Evolutionary conservation across 1,140 invertebrate species (phyloP).

Genomic region (Neelides sp.): DNA sequence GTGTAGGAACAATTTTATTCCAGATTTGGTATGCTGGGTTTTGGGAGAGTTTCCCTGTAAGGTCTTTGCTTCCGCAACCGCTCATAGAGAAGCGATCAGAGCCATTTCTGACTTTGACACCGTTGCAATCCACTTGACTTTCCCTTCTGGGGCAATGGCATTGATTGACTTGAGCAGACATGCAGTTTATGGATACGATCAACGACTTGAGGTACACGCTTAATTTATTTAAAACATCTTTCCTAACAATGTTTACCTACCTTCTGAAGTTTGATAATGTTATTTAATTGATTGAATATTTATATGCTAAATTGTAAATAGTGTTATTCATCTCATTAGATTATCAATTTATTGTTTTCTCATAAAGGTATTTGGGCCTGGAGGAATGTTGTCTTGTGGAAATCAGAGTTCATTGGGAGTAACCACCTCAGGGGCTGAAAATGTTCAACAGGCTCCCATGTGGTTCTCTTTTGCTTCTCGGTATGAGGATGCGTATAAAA

Average conservation of each 20-base stretch:
- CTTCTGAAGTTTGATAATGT: too few relatives aligned
- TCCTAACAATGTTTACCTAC: not conserved
- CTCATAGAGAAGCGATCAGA: constrained; percentile 47
- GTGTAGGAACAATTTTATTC: constrained; percentile 32
- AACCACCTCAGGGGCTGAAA: constrained; percentile 25
- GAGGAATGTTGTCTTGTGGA: constrained; percentile 45
- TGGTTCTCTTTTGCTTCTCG: constrained; percentile 51
- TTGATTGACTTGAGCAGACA: constrained; percentile 51
- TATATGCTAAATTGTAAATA: too few relatives aligned
- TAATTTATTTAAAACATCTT: not conserved
- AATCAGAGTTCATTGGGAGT: constrained; percentile 45
- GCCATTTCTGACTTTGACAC: constrained; percentile 51
- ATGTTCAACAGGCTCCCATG: constrained; percentile 41
- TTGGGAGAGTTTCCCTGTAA: constrained; percentile 45
- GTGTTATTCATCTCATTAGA: too few relatives aligned
- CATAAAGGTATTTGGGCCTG: constrained; percentile 43
- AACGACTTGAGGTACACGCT: constrained; percentile 47
- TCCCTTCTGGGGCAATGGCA: constrained; percentile 48
- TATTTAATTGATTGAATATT: too few relatives aligned
- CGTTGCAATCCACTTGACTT: constrained; percentile 47
- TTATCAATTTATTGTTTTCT: too few relatives aligned
- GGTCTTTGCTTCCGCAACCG: constrained; percentile 42
- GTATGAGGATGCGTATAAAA: constrained; percentile 45
- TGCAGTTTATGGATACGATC: constrained; percentile 54
- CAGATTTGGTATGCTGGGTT: constrained; percentile 43